Evolutionary conservation across 2,113 vertebrate species (phyloP), one percentile per base, ranked within the genome.

Genomic region (Mus spicilegus): DNA sequence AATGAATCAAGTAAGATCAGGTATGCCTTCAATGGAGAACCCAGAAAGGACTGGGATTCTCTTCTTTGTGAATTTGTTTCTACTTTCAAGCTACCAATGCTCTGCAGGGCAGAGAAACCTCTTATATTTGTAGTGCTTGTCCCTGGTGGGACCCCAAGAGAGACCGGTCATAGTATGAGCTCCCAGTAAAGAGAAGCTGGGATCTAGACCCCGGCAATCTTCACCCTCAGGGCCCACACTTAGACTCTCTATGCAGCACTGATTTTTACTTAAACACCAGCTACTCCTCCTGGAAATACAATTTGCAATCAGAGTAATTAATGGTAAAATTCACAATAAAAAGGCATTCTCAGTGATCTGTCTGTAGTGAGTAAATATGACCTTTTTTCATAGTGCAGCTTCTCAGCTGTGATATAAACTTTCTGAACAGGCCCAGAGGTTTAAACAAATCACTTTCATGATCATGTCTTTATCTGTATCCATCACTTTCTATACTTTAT

Each of bases 171-270:
- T 33, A 86, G 13, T 1, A 65, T 3, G 14, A 42, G 7, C 61
- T 61, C 0, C 1, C 5, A 54, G 33, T n/a, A 26, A 76, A 14
- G 28, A 0, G 11, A 94, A 42, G 12, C 42, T 72, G 10, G 46
- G 33, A 36, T 33, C 33, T 6, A 72, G 46, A 69, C 28, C 20
- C 7, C 16, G 84, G 16, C 12, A 39, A 7, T 30, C 12, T 42
- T 10, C 3, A 20, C 30, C 4, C 3, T 1, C 28, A 26, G 0
- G n/a, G 46, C 0, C 69, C 9, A 36, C 22, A 30, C 51, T 33
- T 39, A 39, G 22, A 58, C 9, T 30, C 28, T 51, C 1, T n/a
- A 26, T 3, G 7, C 8, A 1, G 1, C 20, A 8, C 11, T 33
- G 28, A 3, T 20, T 61, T 82, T n/a, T 1, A 0, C 49, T 24